These are phyloP conservation scores for Malurus cyaneus DNA, from an alignment of 2,113 vertebrate species.

Conservation along the genomic window DNA sequence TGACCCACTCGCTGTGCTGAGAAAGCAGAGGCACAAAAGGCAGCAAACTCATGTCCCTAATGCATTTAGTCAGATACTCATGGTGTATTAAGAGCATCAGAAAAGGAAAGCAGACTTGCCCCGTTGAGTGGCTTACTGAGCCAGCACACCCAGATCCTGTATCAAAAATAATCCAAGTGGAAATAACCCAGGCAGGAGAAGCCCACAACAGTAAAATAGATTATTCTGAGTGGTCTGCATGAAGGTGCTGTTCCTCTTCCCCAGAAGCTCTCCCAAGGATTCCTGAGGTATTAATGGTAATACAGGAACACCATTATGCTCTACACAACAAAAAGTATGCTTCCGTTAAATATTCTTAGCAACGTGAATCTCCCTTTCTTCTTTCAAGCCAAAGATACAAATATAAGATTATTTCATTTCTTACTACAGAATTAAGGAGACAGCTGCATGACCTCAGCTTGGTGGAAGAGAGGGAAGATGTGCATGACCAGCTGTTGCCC, in stretches of 20 bases:
- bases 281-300: not conserved
- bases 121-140: not conserved
- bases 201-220: not conserved
- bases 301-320: fast-evolving
- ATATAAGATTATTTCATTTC: not conserved
- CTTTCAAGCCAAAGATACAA: not conserved
- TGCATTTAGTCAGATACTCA: not conserved
- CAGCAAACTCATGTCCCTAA: fast-evolving
- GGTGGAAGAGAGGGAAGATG: fast-evolving
- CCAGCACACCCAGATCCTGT: not conserved
- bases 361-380: not conserved
- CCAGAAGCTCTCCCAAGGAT: not conserved
- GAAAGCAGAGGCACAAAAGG: not conserved
- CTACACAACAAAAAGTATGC: not conserved
- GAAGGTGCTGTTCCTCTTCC: not conserved
- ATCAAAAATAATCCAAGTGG: not conserved
- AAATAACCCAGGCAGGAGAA: not conserved
- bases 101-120: not conserved
- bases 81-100: not conserved
- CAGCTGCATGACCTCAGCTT: not conserved
- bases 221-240: not conserved
- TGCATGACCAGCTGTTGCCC: fast-evolving
- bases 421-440: not conserved
- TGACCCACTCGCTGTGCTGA: not conserved
- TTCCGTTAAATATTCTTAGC: not conserved